phyloP scores from a whole-genome alignment of 1,140 invertebrate genomes.

The Odontomachus brunneus region DNA sequence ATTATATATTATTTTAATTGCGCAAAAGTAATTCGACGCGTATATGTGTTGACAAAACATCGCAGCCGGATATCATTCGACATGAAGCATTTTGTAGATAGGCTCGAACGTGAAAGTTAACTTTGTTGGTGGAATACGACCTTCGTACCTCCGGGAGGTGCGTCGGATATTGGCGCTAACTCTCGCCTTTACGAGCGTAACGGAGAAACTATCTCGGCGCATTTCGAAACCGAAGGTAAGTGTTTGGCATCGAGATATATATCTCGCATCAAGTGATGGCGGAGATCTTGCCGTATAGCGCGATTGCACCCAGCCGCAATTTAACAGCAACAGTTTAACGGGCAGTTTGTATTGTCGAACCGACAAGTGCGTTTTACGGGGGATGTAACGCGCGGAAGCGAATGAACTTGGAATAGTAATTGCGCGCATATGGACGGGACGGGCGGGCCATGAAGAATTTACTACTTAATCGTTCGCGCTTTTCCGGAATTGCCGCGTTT shows the following conservation, averaged over 20 bases:
- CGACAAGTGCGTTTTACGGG: constrained; percentile 47
- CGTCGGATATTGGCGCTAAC: constrained; percentile 26
- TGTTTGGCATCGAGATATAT: constrained; percentile 42
- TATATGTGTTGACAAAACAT: not conserved
- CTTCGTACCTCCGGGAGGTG: not conserved
- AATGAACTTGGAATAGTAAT: constrained; percentile 53
- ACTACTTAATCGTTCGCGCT: constrained; percentile 37
- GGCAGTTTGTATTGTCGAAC: constrained; percentile 65
- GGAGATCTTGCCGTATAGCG: constrained; percentile 17
- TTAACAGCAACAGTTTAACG: constrained; percentile 72
- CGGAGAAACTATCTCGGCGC: constrained; percentile 34
- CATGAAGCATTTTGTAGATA: not conserved
- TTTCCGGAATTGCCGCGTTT: constrained; percentile 26
- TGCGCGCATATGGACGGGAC: constrained; percentile 30
- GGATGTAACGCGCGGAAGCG: constrained; percentile 34
- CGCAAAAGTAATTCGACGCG: no score
- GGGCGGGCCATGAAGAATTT: constrained; percentile 25
- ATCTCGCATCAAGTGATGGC: constrained; percentile 30
- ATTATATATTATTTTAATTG: no score
- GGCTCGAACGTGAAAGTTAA: not conserved
- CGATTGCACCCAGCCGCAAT: constrained; percentile 57
- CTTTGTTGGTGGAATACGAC: not conserved
- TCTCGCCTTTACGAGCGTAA: constrained; percentile 55
- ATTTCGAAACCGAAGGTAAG: constrained; percentile 35
- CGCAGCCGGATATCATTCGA: not conserved